Percentiles rank a stretch among this genome's conserved stretches.
These are phyloP conservation scores for Mustela lutreola DNA, from an alignment of 2,113 vertebrate genomes.

Conservation along the genomic window DNA sequence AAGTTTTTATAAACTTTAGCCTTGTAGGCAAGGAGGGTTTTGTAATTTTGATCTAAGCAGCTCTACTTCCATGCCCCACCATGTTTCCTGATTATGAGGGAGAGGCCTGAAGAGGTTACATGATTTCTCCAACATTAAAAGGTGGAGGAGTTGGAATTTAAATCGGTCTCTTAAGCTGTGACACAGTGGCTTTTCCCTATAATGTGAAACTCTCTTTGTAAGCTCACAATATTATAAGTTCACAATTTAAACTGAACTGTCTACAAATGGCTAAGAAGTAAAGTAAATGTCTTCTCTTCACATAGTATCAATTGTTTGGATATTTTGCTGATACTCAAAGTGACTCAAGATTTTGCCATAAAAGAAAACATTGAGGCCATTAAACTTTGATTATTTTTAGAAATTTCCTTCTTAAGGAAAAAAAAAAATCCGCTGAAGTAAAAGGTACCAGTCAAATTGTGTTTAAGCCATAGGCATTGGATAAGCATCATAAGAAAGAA, in stretches of 20 bases:
- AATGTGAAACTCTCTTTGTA: background rate
- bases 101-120: background rate
- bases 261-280: background rate
- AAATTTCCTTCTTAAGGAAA: slow-evolving; percentile 47
- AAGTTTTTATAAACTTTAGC: background rate
- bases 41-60: background rate
- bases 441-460: background rate
- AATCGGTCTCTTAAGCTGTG: background rate
- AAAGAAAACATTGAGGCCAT: slow-evolving; percentile 5
- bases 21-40: background rate
- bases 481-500: background rate
- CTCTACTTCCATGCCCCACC: background rate
- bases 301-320: background rate
- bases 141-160: background rate
- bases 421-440: background rate
- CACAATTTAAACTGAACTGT: background rate
- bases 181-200: background rate
- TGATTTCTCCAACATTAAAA: background rate
- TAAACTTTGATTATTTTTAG: background rate
- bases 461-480: background rate
- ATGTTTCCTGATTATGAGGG: background rate
- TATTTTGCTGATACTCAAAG: slow-evolving; percentile 4
- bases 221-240: background rate
- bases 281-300: background rate
- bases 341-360: slow-evolving; percentile 26